Conservation (phyloP, 2,113 vertebrate species). For the Ictidomys tridecemlineatus region DNA sequence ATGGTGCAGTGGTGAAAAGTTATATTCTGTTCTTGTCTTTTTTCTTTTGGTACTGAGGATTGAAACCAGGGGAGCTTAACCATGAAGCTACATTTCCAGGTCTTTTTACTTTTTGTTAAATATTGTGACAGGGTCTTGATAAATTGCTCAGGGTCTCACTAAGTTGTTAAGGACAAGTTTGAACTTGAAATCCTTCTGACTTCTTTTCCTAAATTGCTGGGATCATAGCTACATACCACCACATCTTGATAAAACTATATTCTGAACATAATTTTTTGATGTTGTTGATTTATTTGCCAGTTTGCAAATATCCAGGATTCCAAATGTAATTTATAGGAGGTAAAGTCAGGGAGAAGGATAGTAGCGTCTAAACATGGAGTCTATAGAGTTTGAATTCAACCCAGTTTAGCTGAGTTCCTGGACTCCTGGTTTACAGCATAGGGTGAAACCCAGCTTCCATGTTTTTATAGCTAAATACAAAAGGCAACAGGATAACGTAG, state of each 20-base stretch:
- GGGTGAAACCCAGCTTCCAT: background rate
- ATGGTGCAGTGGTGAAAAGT: background rate
- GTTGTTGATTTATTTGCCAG: background rate
- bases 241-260: background rate
- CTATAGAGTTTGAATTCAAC: background rate
- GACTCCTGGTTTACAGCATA: background rate
- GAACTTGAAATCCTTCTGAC: no score
- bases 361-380: background rate
- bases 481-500: background rate
- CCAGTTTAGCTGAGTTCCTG: background rate
- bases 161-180: no score
- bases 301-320: background rate
- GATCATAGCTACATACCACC: no score
- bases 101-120: no score
- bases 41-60: no score
- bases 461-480: background rate
- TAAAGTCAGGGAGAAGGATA: background rate
- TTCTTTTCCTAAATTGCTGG: no score
- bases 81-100: no score
- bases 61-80: no score
- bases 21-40: no score
- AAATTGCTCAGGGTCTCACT: no score
- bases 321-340: background rate
- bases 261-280: background rate
- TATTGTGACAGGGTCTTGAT: no score